phyloP scores from a whole-genome alignment of 2,888 invertebrate species.

The Stenolophus ochropezus region DNA sequence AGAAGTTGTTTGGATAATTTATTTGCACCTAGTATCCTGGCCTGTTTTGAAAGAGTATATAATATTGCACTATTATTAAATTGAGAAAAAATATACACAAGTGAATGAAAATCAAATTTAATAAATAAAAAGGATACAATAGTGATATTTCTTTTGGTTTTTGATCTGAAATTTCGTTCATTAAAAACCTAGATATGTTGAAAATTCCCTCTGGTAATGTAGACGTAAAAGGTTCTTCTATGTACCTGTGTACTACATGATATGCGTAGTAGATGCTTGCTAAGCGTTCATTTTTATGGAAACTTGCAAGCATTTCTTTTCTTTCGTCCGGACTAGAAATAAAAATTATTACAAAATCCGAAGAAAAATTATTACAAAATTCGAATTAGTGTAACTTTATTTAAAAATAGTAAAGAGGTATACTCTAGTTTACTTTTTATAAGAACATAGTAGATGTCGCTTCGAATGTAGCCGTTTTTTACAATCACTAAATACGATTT shows the following conservation, averaged over 20 bases:
- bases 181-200: slow-evolving; percentile 91
- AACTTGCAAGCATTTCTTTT: slow-evolving; percentile 75
- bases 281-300: slow-evolving; percentile 79
- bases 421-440: no score
- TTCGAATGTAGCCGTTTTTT: no score
- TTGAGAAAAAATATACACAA: slow-evolving; percentile 56
- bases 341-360: no score
- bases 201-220: slow-evolving; percentile 94
- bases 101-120: neutral
- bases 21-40: slow-evolving; percentile 90
- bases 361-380: no score
- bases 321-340: slow-evolving; percentile 71
- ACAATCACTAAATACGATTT: no score
- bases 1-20: slow-evolving; percentile 92
- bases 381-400: no score
- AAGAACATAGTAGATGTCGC: no score
- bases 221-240: slow-evolving; percentile 97
- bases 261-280: slow-evolving; percentile 97
- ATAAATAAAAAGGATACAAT: slow-evolving; percentile 83
- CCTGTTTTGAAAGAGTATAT: slow-evolving; percentile 95
- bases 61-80: slow-evolving; percentile 77
- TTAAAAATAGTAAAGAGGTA: no score
- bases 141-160: slow-evolving; percentile 85
- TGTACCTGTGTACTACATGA: slow-evolving; percentile 91
- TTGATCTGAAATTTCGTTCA: slow-evolving; percentile 77